Conservation (phyloP, 1,140 invertebrate species). For the silkworm (Bombyx mori) region ASM3026992v2 NC_085131.1:11143501-11144000, state of each 20-base stretch:
- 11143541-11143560: constrained; percentile 68
- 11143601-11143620: constrained; percentile 26
- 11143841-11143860: constrained; percentile 68
- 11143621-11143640: constrained; percentile 31
- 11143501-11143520: constrained; percentile 71
- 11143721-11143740: constrained; percentile 70
- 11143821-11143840: constrained; percentile 58
- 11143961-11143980: constrained; percentile 56
- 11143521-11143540: constrained; percentile 71
- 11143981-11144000: constrained; percentile 20
- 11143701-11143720: constrained; percentile 69
- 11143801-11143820: constrained; percentile 65
- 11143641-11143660: constrained; percentile 35
- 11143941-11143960: constrained; percentile 32
- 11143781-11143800: constrained; percentile 65
- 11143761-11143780: constrained; percentile 67
- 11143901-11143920: constrained; percentile 60
- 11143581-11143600: constrained; percentile 70
- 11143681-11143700: constrained; percentile 65
- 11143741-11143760: constrained; percentile 69
- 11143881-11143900: constrained; percentile 67
- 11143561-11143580: constrained; percentile 69
- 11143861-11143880: constrained; percentile 70
- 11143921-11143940: constrained; percentile 62
- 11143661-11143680: constrained; percentile 14